Evolutionary conservation across 2,888 invertebrate genomes (phyloP).

Genomic region (Caenorhabditis uteleia): DNA sequence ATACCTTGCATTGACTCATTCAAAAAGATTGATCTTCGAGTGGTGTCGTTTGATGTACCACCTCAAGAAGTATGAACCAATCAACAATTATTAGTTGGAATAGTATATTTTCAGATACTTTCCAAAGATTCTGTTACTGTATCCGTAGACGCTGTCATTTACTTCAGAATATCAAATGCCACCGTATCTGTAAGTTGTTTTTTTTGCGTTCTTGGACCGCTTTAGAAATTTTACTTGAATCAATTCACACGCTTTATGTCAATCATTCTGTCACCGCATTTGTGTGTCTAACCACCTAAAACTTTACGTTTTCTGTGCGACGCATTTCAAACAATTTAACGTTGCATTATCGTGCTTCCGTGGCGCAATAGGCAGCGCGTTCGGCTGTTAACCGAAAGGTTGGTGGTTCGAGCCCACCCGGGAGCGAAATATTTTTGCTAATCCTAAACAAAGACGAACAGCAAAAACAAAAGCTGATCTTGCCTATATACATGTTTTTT

Average conservation of each 20-base stretch:
- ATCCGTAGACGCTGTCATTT: conserved; percentile 84
- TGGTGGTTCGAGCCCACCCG: conserved; percentile 72
- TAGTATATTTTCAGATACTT: conserved; percentile 78
- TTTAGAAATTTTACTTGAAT: too few species aligned
- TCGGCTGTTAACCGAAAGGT: conserved; percentile 70
- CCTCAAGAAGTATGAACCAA: conserved; percentile 84
- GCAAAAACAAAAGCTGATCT: too few species aligned
- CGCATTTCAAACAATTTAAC: too few species aligned
- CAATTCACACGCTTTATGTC: too few species aligned
- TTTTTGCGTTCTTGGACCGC: not conserved
- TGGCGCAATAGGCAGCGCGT: conserved; percentile 65
- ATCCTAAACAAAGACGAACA: too few species aligned
- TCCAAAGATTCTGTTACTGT: conserved; percentile 97
- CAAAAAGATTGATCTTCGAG: conserved; percentile 87
- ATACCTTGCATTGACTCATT: conserved; percentile 76
- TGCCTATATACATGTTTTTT: not conserved
- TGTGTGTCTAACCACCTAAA: not conserved
- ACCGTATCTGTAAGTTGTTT: conserved; percentile 81
- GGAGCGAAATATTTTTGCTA: conserved; percentile 73
- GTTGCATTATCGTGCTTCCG: too few species aligned
- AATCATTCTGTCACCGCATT: too few species aligned
- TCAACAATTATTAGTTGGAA: not conserved
- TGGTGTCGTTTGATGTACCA: conserved; percentile 93
- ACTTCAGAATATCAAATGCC: conserved; percentile 83
- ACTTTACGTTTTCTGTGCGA: not conserved